These are phyloP conservation scores for Cantharis rufa DNA, from an alignment of 2,888 invertebrate genomes.

Conservation along the genomic window DNA sequence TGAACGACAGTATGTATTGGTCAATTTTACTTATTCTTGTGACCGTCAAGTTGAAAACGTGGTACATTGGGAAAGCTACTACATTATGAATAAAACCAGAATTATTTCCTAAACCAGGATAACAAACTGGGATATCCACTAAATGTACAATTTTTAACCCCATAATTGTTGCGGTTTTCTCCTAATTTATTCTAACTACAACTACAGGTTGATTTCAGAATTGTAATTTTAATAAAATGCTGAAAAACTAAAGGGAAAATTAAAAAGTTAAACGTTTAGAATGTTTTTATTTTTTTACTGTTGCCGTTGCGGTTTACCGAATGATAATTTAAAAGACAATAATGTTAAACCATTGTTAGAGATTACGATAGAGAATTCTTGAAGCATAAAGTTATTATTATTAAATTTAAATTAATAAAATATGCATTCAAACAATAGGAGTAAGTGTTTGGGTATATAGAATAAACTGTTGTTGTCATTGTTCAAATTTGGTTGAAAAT, in stretches of 20 bases:
- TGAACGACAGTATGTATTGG: too few species aligned
- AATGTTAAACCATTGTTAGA: neutral
- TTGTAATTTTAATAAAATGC: too few species aligned
- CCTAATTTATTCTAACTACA: too few species aligned
- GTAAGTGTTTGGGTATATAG: neutral
- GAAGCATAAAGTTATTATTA: neutral
- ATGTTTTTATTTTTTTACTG: neutral
- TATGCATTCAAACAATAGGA: neutral
- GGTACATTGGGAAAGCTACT: neutral
- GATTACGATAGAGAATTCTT: neutral
- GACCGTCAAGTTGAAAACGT: neutral
- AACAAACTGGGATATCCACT: neutral
- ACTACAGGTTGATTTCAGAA: neutral
- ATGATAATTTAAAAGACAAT: neutral
- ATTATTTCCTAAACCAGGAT: neutral
- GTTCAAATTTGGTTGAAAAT: too few species aligned
- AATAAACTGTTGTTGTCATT: too few species aligned
- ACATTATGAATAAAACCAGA: neutral
- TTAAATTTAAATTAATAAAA: neutral
- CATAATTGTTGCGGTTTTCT: neutral
- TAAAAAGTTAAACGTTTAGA: neutral
- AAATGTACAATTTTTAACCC: neutral
- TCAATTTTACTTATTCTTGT: neutral
- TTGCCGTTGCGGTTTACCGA: neutral
- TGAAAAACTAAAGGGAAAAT: too few species aligned